Evolutionary conservation across 2,797 vertebrate species (phyloP), one percentile per base, ranked within the genome.

Genomic region (Leptodactylus fallax): DNA sequence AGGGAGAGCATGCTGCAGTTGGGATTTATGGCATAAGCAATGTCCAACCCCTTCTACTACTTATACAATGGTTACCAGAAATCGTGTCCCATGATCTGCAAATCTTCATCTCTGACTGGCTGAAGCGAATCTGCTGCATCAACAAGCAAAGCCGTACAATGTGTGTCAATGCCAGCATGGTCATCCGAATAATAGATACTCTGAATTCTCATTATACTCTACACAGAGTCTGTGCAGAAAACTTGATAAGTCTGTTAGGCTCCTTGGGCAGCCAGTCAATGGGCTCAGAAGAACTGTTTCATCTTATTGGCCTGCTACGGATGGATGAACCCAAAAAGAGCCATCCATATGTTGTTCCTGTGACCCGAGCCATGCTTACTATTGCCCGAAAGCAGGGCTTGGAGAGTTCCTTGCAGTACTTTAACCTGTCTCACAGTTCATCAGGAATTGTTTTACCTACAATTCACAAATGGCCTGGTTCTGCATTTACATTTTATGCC

Each of bases 11-110:
- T 92, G 96, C 96, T 61, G 97, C 98, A 7, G 98, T 99, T 91
- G 97, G 98, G 6, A 95, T 99, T 87, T 92, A 99, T 91, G 98
- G 98, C 90, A 98, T 99, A 92, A 98, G 97, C 90, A 99, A 99
- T 8, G 98, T 99, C 90, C 97, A 99, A 79, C 97, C 98, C 23
- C 93, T 99, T 91, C 87, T 99, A 91, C 95, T 99, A 87, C 96
- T 99, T 90, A 96, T 97, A 91, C 97, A 97, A 91, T 99, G 98
- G 98, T 96, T 99, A 88, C 97, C 98, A 9, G 97, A 99, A 69
- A 94, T 99, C 85, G 96, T 97, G 81, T 99, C 96, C 0, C 93
- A 95, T 0, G 98, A 99, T 89, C 95, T 97, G 77, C 98, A 99
- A 94, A 95, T 98, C 87, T 98, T 98, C 90, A 94, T 97, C 36